Evolutionary conservation across 1,140 invertebrate species (phyloP), one percentile per base, ranked within the genome.

Genomic region (Bombus fervidus): DNA sequence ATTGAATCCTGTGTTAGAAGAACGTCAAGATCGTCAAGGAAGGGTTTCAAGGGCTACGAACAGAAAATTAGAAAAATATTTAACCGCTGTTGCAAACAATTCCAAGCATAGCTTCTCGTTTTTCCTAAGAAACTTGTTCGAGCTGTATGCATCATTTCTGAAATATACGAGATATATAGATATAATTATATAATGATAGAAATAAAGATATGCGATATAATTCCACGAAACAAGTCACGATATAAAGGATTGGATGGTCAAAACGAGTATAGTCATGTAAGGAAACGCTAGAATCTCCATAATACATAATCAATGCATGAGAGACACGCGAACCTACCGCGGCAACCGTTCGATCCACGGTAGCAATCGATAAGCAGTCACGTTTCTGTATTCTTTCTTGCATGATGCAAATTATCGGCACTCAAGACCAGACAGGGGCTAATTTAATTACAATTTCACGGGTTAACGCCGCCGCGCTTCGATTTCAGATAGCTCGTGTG

Each of bases 361-460:
- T 39, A 28, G 15, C 72, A 34, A 13, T 31, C 81, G 81, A 85
- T 69, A 87, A 34, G 34, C 62, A 57, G 3, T 64, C 66, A 12
- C 68, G 37, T 69, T 34, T 39, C 3, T 25, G 28, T 28, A 34
- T 72, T 83, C 82, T 82, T 84, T 83, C 62, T 68, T 81, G 73
- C 77, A 39, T 31, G 43, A 88, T 79, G 89, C 81, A 79, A 89
- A 89, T 87, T 71, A 53, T 53, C 47, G 47, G 18, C 47, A 53
- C 47, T 2, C 6, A 2, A 53, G 75, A 37, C 34, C 41, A 28
- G 68, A 71, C 34, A 15, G 47, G 31, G 83, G 53, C 86, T 90
- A 90, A 91, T 93, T 92, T 92, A 92, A 93, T 92, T 87, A 89
- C 90, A 90, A 94, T 94, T 94, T 94, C 93, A 94, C 88, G 93